Evolutionary conservation across 2,113 vertebrate genomes (phyloP), one percentile per base, ranked within the genome.

Genomic region (Ceyx cyanopectus): DNA sequence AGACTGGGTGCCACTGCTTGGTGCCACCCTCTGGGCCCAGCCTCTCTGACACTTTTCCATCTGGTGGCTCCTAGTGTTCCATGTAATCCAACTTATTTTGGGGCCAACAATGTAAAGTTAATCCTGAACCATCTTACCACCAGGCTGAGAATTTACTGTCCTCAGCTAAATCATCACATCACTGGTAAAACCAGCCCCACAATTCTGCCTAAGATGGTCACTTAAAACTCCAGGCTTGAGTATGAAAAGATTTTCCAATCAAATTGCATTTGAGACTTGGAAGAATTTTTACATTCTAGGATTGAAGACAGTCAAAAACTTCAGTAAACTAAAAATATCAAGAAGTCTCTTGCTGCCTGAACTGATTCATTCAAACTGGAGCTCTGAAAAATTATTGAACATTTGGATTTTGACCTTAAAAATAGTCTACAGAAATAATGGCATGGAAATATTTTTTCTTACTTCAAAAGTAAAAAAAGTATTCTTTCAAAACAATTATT

Each of bases 341-440:
- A 70, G 63, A 88, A 70, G n/a, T 4, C 19, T 81, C 30, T 65
- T 1, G 0, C 27, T 72, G 43, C 13, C 37, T 60, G 27, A 29
- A 43, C n/a, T 29, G 66, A 68, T 51, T 91, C 32, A 23, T 85
- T 79, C 81, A 60, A 76, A 72, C 29, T 23, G 24, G 48, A 92
- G 15, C 20, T 57, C 51, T 53, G 29, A 89, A 65, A 89, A 81
- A 45, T 17, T 53, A 75, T 9, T 37, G 37, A 78, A 78, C 6
- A 5, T 78, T 87, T 67, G 87, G 9, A 57, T 58, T 93, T 92
- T 87, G 70, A 87, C 90, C 53, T 94, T 89, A 53, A 40, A 87
- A 82, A 1, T 43, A 32, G 60, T 84, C 21, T 72, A 67, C 7
- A 72, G 41, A 65, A 67, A 81, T 22, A 61, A 30, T 81, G 23